A percentile compares a stretch with the other conserved stretches of the same genome.
Evolutionary conservation across 2,888 invertebrate genomes (phyloP).

Genomic region (Crossocerus cetratus): DNA sequence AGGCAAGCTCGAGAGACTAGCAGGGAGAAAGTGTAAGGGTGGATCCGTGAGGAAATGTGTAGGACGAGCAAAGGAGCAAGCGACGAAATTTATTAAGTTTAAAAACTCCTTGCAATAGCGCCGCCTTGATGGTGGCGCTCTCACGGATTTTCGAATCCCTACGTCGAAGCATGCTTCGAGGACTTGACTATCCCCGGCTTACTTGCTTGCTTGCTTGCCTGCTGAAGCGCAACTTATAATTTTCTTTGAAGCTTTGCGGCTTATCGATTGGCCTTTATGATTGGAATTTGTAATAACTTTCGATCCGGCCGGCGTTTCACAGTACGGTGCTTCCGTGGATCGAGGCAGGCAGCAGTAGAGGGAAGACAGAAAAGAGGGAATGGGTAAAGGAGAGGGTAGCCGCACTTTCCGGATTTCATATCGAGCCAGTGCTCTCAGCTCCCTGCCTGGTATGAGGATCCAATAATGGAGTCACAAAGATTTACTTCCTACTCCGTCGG

Average conservation of each 20-base stretch:
- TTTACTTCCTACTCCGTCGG: conserved; percentile 50
- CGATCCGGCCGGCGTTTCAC: conserved; percentile 59
- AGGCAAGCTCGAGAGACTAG: not conserved
- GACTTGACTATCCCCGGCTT: conserved; percentile 23
- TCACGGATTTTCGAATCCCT: conserved; percentile 59
- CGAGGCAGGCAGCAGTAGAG: conserved; percentile 16
- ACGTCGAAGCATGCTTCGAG: too few species aligned
- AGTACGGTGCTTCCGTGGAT: conserved; percentile 33
- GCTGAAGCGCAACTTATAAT: conserved; percentile 66
- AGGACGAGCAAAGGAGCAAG: conserved; percentile 49
- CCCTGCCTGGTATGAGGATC: conserved; percentile 39
- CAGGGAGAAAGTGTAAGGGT: conserved; percentile 6
- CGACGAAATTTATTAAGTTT: conserved; percentile 73
- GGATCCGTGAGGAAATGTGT: conserved; percentile 31
- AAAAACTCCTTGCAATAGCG: conserved; percentile 68
- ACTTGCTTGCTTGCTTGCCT: conserved; percentile 18
- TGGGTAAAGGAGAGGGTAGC: not conserved
- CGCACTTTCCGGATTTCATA: conserved; percentile 57
- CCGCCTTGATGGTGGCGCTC: conserved; percentile 60
- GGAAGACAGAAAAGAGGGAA: not conserved
- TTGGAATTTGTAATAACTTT: conserved; percentile 67
- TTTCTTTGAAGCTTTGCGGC: conserved; percentile 69
- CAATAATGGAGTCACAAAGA: conserved; percentile 62
- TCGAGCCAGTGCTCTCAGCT: conserved; percentile 35
- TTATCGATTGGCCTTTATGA: conserved; percentile 65